Base-by-base conservation (phyloP, 2,113 vertebrate genomes). In the Trichomycterus rosablanca region DNA sequence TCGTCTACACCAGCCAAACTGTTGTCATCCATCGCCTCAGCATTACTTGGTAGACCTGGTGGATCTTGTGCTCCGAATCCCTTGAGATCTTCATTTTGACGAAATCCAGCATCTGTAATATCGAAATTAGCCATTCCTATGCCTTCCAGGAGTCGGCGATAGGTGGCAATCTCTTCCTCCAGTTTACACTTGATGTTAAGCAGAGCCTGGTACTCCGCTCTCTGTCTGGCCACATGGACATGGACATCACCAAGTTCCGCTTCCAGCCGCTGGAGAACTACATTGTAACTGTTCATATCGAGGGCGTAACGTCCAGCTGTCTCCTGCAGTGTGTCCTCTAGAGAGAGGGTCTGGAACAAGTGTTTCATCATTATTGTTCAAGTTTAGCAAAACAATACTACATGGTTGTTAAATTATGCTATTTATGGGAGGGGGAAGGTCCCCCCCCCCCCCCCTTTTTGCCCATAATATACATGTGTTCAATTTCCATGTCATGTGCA, bases 91-190 rank as follows among this genome's bases (percentile, higher is more conserved):
- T 74, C 71, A 3, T 66, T 3, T 1, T 45, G 18, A 14, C 56
- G 23, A 8, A 51, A 82, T n/a, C 91, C 42, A 4, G 24, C 5
- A 30, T 43, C 40, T 12, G 3, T 16, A n/a, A 28, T 1, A 1
- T 16, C 20, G 35, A 50, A 2, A 0, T 76, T 71, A 1, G 64
- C 5, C 0, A 48, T 9, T 7, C 72, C 28, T 19, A 54, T 84
- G 16, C 91, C 92, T 1, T 95, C 95, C 78, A 98, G 83, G 61
- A 98, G 89, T 73, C 84, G 80, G 65, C 90, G 83, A 81, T 96
- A 98, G n/a, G 92, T 92, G n/a, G 74, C 62, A 19, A 97, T 98
- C 83, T 98, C 95, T 18, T 89, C 90, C 84, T 98, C 95, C 73
- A 97, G 85, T 67, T 91, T 90, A 18, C 81, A 88, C 80, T 97